Base-by-base conservation (phyloP, 2,113 vertebrate genomes). In the Eurypyga helias region DNA sequence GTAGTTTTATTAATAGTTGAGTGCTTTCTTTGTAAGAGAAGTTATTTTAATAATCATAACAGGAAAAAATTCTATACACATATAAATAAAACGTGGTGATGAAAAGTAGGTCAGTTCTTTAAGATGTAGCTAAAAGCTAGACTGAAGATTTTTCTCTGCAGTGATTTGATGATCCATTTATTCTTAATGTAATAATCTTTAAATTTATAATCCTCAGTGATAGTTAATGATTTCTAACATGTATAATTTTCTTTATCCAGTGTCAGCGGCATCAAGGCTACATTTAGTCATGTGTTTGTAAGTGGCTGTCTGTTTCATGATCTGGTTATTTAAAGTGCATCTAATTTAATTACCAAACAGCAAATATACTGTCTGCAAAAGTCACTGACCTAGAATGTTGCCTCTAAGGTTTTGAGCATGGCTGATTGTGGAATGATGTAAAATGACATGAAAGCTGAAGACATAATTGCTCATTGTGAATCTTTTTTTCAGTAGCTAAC, bases 311-410 rank as follows among this genome's bases (percentile, higher is more conserved):
- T 95, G 71, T 73, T 96, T 96, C 75, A 93, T 86, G 91, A 96
- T 96, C 77, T 97, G 51, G 62, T 96, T 97, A 93, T 95, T 96
- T 95, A 96, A 96, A 98, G 92, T 97, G 92, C 91, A 93, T 94
- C 75, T 97, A 93, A 97, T 96, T 97, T 94, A 97, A 97, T 97
- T 97, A 93, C 89, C 89, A 93, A 97, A 88, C 85, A 95, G 71
- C 77, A 95, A 93, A 94, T 90, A 93, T 26, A 46, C 92, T 82
- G 76, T 84, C 92, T 95, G 87, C 69, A 94, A 85, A 96, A 98
- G 96, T 96, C 94, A 96, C 88, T 98, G 97, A 97, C 97, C 97
- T 97, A 97, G 96, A 97, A 98, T 86, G 75, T 95, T 97, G 96
- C 75, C 96, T 98, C 78, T 90, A 85, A 97, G 96, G 95, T 96